phyloP scores from a whole-genome alignment of 2,113 vertebrate species.

The Arothron firmamentum region DNA sequence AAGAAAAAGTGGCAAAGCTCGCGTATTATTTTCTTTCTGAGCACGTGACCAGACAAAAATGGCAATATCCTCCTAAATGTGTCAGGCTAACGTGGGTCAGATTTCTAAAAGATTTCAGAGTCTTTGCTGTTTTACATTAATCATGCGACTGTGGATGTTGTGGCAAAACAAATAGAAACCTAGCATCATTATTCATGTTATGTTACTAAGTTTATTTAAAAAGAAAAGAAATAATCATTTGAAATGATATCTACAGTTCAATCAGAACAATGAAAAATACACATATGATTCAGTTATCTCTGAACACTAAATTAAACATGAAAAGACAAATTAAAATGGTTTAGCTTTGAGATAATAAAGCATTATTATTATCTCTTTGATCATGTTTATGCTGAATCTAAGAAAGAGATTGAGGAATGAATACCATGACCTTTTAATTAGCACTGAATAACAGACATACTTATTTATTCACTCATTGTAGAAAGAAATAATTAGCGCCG shows the following conservation, averaged over 20 bases:
- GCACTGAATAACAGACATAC: conserved; percentile 39
- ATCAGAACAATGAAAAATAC: conserved; percentile 20
- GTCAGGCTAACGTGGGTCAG: too few relatives aligned
- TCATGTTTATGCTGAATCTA: conserved; percentile 46
- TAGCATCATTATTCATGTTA: too few relatives aligned
- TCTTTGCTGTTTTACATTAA: too few relatives aligned
- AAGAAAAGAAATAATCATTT: neutral
- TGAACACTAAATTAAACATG: conserved; percentile 44
- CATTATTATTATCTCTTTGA: conserved; percentile 53
- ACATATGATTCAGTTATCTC: too few relatives aligned
- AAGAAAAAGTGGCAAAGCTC: too few relatives aligned
- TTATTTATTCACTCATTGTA: conserved; percentile 57
- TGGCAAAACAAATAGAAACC: too few relatives aligned
- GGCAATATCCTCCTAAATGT: too few relatives aligned
- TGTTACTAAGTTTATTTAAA: neutral
- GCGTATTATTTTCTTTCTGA: too few relatives aligned
- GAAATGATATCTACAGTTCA: neutral
- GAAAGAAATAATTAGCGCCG: conserved; percentile 57
- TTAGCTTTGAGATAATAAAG: conserved; percentile 39
- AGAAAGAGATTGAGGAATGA: conserved; percentile 39
- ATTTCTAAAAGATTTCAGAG: too few relatives aligned
- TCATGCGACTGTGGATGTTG: too few relatives aligned
- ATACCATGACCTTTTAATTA: conserved; percentile 18
- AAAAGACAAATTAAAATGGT: conserved; percentile 14
- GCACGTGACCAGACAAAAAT: too few relatives aligned